These are phyloP conservation scores for Chrysomallon squamiferum DNA, from an alignment of 1,140 invertebrate genomes.

Conservation along the genomic window DNA sequence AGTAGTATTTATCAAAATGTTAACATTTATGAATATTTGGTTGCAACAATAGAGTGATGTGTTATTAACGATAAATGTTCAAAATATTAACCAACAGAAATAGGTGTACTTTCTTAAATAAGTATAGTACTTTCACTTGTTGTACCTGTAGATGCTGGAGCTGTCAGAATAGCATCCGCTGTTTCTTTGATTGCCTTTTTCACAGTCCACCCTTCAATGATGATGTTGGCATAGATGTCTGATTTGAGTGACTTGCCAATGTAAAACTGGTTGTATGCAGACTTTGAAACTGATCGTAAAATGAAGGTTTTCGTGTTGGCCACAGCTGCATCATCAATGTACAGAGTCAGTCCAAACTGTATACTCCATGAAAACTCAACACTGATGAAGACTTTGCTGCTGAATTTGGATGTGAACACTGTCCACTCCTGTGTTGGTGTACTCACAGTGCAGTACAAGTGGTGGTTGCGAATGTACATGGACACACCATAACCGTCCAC, in stretches of 20 bases:
- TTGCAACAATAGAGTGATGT: no score
- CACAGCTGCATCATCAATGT: slow-evolving; percentile 24
- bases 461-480: slow-evolving; percentile 26
- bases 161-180: no score
- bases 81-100: no score
- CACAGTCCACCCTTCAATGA: slow-evolving; percentile 27
- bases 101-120: no score
- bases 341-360: slow-evolving; percentile 32
- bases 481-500: slow-evolving; percentile 32
- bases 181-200: slow-evolving; percentile 24
- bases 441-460: slow-evolving; percentile 29
- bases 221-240: slow-evolving; percentile 24
- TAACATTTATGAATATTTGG: no score
- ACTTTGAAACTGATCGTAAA: slow-evolving; percentile 1
- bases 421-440: slow-evolving; percentile 36
- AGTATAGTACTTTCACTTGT: no score
- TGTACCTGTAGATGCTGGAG: no score
- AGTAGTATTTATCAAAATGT: no score
- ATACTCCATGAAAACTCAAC: slow-evolving; percentile 39
- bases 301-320: slow-evolving; percentile 31
- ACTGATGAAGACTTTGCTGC: slow-evolving; percentile 19
- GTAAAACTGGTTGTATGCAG: slow-evolving; percentile 9
- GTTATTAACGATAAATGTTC: no score
- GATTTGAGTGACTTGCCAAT: slow-evolving; percentile 14
- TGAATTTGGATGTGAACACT: slow-evolving; percentile 17